A percentile compares a stretch with the other conserved stretches of the same genome.
phyloP scores from a whole-genome alignment of 2,797 vertebrate species.

The Adrianichthys oophorus region DNA sequence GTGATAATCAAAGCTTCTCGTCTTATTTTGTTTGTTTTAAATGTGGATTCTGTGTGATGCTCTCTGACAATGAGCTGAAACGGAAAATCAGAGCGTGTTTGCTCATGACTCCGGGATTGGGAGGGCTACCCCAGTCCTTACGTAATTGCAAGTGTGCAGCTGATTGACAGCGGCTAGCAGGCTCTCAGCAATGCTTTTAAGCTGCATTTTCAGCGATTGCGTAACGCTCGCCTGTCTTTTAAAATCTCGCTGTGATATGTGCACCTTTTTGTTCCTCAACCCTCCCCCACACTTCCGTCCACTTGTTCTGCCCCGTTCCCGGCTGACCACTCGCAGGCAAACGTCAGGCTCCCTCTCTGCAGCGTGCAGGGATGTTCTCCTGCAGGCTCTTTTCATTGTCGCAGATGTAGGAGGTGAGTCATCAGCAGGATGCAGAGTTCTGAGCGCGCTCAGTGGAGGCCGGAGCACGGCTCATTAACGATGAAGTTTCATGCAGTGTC shows the following conservation, averaged over 20 bases:
- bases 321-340: slow-evolving; percentile 1
- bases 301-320: slow-evolving; percentile 30
- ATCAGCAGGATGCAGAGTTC: slow-evolving; percentile 2
- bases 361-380: slow-evolving; percentile 18
- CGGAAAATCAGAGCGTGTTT: no score
- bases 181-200: slow-evolving; percentile 43
- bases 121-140: no score
- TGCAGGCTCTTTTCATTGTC: slow-evolving; percentile 29
- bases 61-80: no score
- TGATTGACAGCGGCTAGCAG: slow-evolving; percentile 27
- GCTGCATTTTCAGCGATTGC: slow-evolving; percentile 25
- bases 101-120: no score
- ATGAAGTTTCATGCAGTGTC: background rate
- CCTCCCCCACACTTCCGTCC: background rate
- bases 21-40: no score
- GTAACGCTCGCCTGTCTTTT: slow-evolving; percentile 42
- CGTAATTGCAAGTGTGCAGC: slow-evolving; percentile 13
- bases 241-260: slow-evolving; percentile 28
- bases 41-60: no score
- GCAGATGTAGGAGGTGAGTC: slow-evolving; percentile 28
- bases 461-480: background rate
- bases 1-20: no score
- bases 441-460: slow-evolving; percentile 10
- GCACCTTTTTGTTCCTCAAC: slow-evolving; percentile 32
- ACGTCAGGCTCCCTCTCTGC: slow-evolving; percentile 15